These are phyloP conservation scores for Nematolebias whitei DNA, from an alignment of 2,113 vertebrate genomes.

Conservation along the genomic window DNA sequence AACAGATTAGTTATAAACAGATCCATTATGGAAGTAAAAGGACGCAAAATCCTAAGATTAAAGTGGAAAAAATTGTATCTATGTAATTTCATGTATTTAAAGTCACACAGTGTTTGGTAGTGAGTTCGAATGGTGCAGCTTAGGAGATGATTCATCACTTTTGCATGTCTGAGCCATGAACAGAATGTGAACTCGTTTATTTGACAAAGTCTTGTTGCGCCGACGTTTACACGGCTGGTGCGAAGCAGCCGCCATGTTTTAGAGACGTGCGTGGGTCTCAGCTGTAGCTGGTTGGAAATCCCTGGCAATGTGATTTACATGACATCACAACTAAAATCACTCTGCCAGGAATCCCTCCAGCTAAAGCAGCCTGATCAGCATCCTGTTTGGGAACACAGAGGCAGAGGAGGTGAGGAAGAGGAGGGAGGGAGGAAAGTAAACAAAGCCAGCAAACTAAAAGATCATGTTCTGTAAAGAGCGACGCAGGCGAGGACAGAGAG, in stretches of 20 bases:
- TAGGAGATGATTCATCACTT: too few relatives aligned
- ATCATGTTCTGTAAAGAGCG: conserved; percentile 17
- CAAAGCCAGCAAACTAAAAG: neutral
- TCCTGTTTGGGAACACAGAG: conserved; percentile 28
- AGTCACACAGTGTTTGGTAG: too few relatives aligned
- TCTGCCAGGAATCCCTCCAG: conserved; percentile 89
- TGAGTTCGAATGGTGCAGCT: too few relatives aligned
- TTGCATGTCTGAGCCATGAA: too few relatives aligned
- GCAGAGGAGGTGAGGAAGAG: neutral
- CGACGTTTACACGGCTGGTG: neutral
- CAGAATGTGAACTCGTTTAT: too few relatives aligned
- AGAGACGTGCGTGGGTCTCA: conserved; percentile 22
- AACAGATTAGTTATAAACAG: too few relatives aligned
- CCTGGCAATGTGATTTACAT: conserved; percentile 91
- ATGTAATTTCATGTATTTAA: too few relatives aligned
- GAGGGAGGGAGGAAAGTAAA: neutral
- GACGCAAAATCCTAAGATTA: too few relatives aligned
- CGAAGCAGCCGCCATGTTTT: neutral
- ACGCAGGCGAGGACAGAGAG: conserved; percentile 27
- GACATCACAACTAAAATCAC: conserved; percentile 86
- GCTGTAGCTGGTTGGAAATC: conserved; percentile 86
- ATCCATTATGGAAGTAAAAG: too few relatives aligned
- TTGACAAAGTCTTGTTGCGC: too few relatives aligned
- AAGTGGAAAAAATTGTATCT: too few relatives aligned
- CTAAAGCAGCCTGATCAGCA: conserved; percentile 65